phyloP scores from a whole-genome alignment of 2,888 invertebrate genomes.

The Zaprionus bogoriensis region DNA sequence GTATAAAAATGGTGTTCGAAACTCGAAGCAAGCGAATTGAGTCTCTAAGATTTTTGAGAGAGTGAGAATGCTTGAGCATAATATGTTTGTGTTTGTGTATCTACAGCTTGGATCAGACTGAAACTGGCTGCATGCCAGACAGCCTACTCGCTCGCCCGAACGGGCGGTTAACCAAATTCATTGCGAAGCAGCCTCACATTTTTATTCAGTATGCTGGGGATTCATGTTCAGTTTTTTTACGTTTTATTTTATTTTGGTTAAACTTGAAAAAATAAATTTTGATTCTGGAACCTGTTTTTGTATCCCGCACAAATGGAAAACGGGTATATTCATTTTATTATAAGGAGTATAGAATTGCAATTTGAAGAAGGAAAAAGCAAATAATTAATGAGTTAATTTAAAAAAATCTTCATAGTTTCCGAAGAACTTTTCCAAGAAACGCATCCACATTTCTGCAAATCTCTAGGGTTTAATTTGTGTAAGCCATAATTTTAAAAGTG shows the following conservation, averaged over 20 bases:
- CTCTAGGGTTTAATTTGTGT: no score
- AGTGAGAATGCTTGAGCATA: no score
- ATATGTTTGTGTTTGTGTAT: slow-evolving; percentile 38
- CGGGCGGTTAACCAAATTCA: slow-evolving; percentile 67
- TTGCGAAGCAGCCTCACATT: slow-evolving; percentile 71
- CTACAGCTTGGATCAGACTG: slow-evolving; percentile 48
- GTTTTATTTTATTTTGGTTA: slow-evolving; percentile 27
- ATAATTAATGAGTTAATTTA: no score
- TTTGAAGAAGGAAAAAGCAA: no score
- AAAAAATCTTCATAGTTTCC: no score
- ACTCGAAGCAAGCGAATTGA: no score
- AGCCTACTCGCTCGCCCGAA: slow-evolving; percentile 18
- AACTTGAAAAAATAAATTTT: slow-evolving; percentile 75
- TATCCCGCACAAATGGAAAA: neutral
- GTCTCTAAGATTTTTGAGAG: no score
- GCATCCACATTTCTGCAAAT: no score
- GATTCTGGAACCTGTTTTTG: slow-evolving; percentile 75
- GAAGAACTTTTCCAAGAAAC: no score
- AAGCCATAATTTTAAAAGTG: no score
- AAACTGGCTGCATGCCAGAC: slow-evolving; percentile 41
- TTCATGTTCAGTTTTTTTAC: slow-evolving; percentile 40
- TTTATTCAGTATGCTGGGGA: slow-evolving; percentile 56
- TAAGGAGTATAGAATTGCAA: no score
- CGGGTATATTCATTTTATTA: neutral
- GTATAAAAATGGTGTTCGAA: slow-evolving; percentile 45